Evolutionary conservation across 2,797 vertebrate species (phyloP), one percentile per base, ranked within the genome.

Genomic region (Macroramphosus scolopax): DNA sequence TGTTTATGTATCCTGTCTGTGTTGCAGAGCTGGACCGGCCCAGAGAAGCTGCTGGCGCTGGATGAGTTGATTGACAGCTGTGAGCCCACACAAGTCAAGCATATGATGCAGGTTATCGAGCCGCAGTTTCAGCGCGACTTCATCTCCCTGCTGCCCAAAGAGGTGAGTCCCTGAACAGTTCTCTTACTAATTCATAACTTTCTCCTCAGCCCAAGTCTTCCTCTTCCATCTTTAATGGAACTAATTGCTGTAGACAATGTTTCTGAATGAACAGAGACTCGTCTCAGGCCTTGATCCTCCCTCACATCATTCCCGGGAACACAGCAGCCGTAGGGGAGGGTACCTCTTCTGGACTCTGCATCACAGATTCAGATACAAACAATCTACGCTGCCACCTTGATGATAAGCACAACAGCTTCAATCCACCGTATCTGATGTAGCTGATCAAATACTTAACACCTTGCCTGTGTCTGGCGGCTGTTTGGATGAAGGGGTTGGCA

Each of bases 41-140:
- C 96, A 58, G 97, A 99, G 86, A 98, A 98, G 86, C 90, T 99
- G 80, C 92, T 99, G 89, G 97, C 97, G 65, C 90, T 99, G 92
- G 97, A 98, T 88, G 97, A 99, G 87, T 88, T 99, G 80, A 98
- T 99, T 62, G 97, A 99, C 83, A 98, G 95, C 88, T 99, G 97
- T 75, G 97, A 99, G 81, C 97, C 97, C 74, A 97, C 97, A 25
- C 97, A 99, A 91, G 96, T 99, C 61, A 99, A 99, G 87, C 97
- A 99, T 81, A 98, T 99, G 96, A 99, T 99, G 97, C 97, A 99
- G 91, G 97, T 99, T 85, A 99, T 99, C 74, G 97, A 98, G 85
- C 97, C 97, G 32, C 96, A 99, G 89, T 99, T 99, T 90, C 97
- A 99, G 81, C 92, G 97, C 84, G 97, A 99, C 91, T 99, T 99